These are phyloP conservation scores for Characodon lateralis DNA, from an alignment of 2,797 vertebrate genomes.

Conservation along the genomic window DNA sequence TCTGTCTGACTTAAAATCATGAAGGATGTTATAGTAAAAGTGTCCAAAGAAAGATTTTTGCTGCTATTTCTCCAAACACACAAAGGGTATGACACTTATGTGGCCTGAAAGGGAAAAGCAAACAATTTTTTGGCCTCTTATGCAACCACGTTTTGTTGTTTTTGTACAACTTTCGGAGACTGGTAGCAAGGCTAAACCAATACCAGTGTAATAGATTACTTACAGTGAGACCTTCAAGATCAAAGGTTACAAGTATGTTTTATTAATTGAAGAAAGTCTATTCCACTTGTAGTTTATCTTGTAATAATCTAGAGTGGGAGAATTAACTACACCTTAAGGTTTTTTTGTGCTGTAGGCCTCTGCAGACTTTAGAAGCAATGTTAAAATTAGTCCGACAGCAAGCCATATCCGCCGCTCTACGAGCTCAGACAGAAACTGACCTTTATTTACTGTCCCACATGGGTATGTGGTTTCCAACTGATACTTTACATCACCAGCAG, in stretches of 20 bases:
- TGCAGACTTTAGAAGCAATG: constrained; percentile 14
- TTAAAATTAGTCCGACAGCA: constrained; percentile 10
- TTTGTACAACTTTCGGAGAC: constrained; percentile 13
- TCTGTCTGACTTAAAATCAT: background rate
- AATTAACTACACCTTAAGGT: constrained; percentile 11
- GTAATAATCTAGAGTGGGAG: background rate
- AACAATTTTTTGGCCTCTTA: constrained; percentile 22
- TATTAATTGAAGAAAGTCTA: too few relatives aligned
- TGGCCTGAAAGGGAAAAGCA: constrained; percentile 8
- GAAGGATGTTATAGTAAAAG: background rate
- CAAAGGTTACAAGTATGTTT: background rate
- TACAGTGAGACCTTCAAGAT: background rate
- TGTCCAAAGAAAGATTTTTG: background rate
- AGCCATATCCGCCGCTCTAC: background rate
- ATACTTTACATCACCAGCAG: constrained; percentile 48
- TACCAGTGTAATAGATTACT: constrained; percentile 1
- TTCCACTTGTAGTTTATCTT: background rate
- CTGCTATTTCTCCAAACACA: background rate
- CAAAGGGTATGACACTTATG: background rate
- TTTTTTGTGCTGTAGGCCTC: constrained; percentile 17
- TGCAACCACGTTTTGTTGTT: constrained; percentile 31
- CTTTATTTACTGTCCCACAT: constrained; percentile 55
- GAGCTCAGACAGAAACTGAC: constrained; percentile 25
- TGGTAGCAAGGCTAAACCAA: constrained; percentile 17
- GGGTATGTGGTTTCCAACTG: constrained; percentile 72